Evolutionary conservation across 2,888 invertebrate genomes (phyloP).

Genomic region (Lissocephala sabroskyi): DNA sequence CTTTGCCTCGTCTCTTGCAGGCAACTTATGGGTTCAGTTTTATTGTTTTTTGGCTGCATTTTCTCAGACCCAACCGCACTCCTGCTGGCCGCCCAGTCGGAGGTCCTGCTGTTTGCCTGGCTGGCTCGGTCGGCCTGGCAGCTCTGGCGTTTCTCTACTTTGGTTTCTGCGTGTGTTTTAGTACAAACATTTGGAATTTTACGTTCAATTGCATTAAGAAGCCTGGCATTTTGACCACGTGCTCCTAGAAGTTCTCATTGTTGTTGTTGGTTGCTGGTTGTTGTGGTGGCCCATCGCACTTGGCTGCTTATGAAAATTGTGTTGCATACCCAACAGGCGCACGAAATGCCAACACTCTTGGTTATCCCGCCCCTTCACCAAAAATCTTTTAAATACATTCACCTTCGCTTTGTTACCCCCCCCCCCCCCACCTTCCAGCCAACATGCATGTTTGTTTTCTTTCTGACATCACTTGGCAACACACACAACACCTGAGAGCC

Average conservation of each 20-base stretch:
- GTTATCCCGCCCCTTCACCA: too few relatives aligned
- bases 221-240: constrained; percentile 30
- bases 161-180: not conserved
- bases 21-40: constrained; percentile 1
- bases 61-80: not conserved
- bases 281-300: constrained; percentile 5
- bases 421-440: too few relatives aligned
- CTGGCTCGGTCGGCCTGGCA: too few relatives aligned
- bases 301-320: constrained; percentile 26
- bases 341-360: too few relatives aligned
- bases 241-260: constrained; percentile 10
- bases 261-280: constrained; percentile 1
- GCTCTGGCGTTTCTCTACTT: not conserved
- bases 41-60: constrained; percentile 4
- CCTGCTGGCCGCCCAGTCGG: not conserved
- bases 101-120: too few relatives aligned
- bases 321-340: constrained; percentile 14
- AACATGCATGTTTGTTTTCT: too few relatives aligned
- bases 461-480: not conserved
- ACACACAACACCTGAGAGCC: too few relatives aligned
- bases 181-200: constrained; percentile 35
- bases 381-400: too few relatives aligned
- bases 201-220: constrained; percentile 42
- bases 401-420: too few relatives aligned
- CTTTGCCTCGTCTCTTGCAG: not conserved